Percentiles rank a stretch among this genome's conserved stretches.
These are phyloP conservation scores for Luffia ferchaultella DNA, from an alignment of 2,888 invertebrate species.

Conservation along the genomic window DNA sequence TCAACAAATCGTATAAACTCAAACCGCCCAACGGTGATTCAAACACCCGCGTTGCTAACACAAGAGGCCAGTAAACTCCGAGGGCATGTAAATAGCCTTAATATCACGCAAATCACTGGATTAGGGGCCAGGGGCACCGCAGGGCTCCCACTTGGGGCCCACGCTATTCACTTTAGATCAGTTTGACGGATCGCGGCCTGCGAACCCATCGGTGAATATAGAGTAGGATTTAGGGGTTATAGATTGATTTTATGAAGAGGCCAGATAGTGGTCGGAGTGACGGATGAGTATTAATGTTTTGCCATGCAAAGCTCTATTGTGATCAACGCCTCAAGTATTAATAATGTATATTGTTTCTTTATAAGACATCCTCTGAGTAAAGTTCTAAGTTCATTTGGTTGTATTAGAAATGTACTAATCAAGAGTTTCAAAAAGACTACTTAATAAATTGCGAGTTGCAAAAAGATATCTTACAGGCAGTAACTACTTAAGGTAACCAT, in stretches of 20 bases:
- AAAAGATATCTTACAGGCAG: no score
- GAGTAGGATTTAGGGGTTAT: conserved; percentile 29
- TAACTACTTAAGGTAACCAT: no score
- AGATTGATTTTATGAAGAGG: conserved; percentile 38
- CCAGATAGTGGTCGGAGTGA: conserved; percentile 15
- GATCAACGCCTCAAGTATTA: no score
- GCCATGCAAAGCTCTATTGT: no score
- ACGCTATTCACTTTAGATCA: conserved; percentile 8
- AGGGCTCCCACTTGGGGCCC: not conserved
- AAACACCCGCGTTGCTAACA: no score
- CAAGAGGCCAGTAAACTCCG: not conserved
- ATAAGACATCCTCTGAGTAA: no score
- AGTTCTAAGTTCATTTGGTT: no score
- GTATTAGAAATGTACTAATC: no score
- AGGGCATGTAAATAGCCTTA: conserved; percentile 6
- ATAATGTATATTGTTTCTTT: no score
- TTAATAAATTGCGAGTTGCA: no score
- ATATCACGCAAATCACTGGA: conserved; percentile 8
- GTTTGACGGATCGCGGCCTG: conserved; percentile 39
- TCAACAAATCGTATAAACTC: not conserved
- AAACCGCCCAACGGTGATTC: not conserved
- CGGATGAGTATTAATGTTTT: not conserved
- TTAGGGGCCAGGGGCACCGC: conserved; percentile 2
- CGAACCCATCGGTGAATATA: conserved; percentile 19
- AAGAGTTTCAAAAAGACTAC: no score